A percentile compares a stretch with the other conserved stretches of the same genome.
phyloP scores from a whole-genome alignment of 2,888 invertebrate species.

The Drosophila merina region DNA sequence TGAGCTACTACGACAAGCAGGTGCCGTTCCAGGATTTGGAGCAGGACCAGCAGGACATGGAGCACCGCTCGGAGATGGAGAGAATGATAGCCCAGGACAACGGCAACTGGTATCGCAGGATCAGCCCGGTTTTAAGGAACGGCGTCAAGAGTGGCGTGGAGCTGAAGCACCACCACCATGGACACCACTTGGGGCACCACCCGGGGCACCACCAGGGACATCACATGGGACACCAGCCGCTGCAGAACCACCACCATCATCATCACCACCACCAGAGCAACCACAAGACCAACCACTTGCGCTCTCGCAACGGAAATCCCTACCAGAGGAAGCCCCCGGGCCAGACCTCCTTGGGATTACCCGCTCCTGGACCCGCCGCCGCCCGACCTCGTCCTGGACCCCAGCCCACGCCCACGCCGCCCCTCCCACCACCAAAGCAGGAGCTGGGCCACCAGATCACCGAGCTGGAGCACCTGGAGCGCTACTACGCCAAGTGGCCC shows the following conservation, averaged over 20 bases:
- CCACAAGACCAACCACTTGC: neutral
- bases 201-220: constrained; percentile 35
- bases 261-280: constrained; percentile 18
- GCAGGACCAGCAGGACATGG: constrained; percentile 12
- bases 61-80: constrained; percentile 60
- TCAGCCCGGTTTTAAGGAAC: constrained; percentile 74
- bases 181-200: constrained; percentile 39
- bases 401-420: constrained; percentile 35
- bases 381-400: neutral
- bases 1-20: constrained; percentile 80
- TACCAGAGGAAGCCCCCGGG: constrained; percentile 23
- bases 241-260: constrained; percentile 3
- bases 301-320: constrained; percentile 16
- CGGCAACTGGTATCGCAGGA: constrained; percentile 75
- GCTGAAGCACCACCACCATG: constrained; percentile 26
- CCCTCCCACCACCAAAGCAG: constrained; percentile 59
- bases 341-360: neutral
- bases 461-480: constrained; percentile 80
- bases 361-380: neutral
- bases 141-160: constrained; percentile 56
- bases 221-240: neutral
- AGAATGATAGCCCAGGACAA: constrained; percentile 66
- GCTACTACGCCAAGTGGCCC: constrained; percentile 83
- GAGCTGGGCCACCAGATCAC: constrained; percentile 80
- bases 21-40: constrained; percentile 40